phyloP scores from a whole-genome alignment of 2,113 vertebrate species.

The Anolis sagrei region DNA sequence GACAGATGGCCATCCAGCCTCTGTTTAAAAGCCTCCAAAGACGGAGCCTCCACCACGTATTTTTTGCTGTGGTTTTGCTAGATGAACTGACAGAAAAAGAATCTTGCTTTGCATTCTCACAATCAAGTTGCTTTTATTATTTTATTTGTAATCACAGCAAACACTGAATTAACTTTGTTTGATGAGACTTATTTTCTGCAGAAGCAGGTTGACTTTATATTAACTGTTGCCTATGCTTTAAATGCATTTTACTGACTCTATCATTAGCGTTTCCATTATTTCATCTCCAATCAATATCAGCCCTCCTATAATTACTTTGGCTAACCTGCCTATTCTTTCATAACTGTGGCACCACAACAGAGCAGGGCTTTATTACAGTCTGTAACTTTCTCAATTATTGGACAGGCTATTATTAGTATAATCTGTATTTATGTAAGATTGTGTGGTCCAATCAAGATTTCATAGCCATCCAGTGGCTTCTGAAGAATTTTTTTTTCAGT shows the following conservation, averaged over 20 bases:
- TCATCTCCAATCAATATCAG: background rate
- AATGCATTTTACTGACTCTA: background rate
- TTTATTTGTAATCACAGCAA: slow-evolving; percentile 1
- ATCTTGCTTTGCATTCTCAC: background rate
- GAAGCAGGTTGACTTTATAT: background rate
- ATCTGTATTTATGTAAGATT: background rate
- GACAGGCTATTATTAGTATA: background rate
- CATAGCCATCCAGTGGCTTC: background rate
- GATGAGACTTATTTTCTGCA: slow-evolving; percentile 2
- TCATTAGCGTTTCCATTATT: slow-evolving; percentile 11
- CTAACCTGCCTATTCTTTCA: background rate
- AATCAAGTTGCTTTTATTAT: background rate
- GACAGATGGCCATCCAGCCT: no score
- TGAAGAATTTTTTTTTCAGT: background rate
- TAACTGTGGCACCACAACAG: background rate
- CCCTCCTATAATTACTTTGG: background rate
- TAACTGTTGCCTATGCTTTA: background rate
- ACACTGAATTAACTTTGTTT: background rate
- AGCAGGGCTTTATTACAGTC: background rate
- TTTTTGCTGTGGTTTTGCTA: background rate
- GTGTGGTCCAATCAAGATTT: slow-evolving; percentile 3
- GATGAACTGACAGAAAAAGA: background rate
- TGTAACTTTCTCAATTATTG: background rate
- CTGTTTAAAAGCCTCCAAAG: no score
- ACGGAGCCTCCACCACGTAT: no score